These are phyloP conservation scores for Hylia prasina DNA, from an alignment of 2,113 vertebrate genomes.

Conservation along the genomic window DNA sequence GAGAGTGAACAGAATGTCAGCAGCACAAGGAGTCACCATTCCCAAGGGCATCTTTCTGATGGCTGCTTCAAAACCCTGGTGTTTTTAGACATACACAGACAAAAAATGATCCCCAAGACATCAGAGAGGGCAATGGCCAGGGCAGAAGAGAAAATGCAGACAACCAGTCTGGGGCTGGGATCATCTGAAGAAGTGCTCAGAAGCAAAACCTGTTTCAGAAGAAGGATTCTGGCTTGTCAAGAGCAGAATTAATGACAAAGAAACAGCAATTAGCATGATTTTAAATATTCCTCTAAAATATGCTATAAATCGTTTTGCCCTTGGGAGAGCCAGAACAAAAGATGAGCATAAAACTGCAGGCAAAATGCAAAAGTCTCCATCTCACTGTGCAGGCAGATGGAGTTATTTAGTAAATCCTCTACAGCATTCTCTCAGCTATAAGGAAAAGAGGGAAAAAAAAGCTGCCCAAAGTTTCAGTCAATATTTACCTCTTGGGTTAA, in stretches of 20 bases:
- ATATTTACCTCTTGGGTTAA: slow-evolving; percentile 74
- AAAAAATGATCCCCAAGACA: neutral
- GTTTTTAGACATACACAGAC: neutral
- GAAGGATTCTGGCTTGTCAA: slow-evolving; percentile 36
- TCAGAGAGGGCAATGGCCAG: neutral
- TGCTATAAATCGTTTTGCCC: neutral
- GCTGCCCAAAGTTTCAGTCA: slow-evolving; percentile 69
- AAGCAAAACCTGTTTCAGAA: slow-evolving; percentile 34
- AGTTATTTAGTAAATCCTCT: slow-evolving; percentile 53
- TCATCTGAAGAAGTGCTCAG: neutral
- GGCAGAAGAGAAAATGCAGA: neutral
- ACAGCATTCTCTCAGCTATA: neutral
- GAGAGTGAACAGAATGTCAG: neutral
- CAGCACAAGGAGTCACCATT: neutral
- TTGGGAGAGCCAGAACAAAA: slow-evolving; percentile 51
- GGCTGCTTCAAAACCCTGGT: neutral
- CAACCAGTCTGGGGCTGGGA: neutral
- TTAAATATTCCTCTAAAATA: slow-evolving; percentile 64
- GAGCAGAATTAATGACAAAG: slow-evolving; percentile 39
- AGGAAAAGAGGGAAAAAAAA: neutral
- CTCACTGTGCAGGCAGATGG: slow-evolving; percentile 30
- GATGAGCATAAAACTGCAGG: slow-evolving; percentile 17
- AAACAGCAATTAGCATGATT: slow-evolving; percentile 61
- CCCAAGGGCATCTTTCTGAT: neutral
- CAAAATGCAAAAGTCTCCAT: slow-evolving; percentile 34